Evolutionary conservation across 2,113 vertebrate genomes (phyloP), one percentile per base, ranked within the genome.

Genomic region (Stercorarius parasiticus): DNA sequence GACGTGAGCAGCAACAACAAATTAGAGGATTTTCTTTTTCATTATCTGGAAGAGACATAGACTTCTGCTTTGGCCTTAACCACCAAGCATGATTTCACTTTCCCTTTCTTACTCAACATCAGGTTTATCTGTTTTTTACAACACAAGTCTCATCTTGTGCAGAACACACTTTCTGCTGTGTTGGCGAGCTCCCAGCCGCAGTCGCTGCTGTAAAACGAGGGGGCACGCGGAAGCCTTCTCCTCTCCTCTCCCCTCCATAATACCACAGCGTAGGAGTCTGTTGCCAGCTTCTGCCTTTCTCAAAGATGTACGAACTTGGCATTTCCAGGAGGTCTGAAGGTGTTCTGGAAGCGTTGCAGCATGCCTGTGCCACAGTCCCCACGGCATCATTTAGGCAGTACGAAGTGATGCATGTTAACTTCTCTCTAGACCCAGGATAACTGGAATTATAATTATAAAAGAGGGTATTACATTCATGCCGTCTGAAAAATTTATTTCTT

Each of bases 41-140:
- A 27, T 74, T 69, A 42, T 72, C 9, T 69, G 36, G 27, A 78
- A 83, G n/a, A 70, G 52, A 23, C 19, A 4, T 9, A 74, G 40
- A 10, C 20, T 78, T 40, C 7, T 72, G 14, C 65, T 86, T 72
- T 77, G 43, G 47, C 36, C 61, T 65, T 55, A 29, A 58, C 17
- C 27, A 76, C 13, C 30, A 47, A 47, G 23, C 19, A 9, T 17
- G 17, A 64, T 89, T 93, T 88, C 49, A 36, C 58, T 95, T 95
- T 91, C 67, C 69, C 23, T 90, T 90, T 77, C 71, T 88, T 82
- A 70, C 34, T 92, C 52, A 59, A 7, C 13, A 11, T 47, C 16
- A 47, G 23, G 69, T 76, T 95, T 95, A 90, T 82, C 40, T 91
- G 56, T 89, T 82, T 90, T 90, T 85, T 53, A n/a, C 43, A 85